Percentiles rank a stretch among this genome's conserved stretches.
phyloP scores from a whole-genome alignment of 2,797 vertebrate genomes.

The Anisognathus igniventris region DNA sequence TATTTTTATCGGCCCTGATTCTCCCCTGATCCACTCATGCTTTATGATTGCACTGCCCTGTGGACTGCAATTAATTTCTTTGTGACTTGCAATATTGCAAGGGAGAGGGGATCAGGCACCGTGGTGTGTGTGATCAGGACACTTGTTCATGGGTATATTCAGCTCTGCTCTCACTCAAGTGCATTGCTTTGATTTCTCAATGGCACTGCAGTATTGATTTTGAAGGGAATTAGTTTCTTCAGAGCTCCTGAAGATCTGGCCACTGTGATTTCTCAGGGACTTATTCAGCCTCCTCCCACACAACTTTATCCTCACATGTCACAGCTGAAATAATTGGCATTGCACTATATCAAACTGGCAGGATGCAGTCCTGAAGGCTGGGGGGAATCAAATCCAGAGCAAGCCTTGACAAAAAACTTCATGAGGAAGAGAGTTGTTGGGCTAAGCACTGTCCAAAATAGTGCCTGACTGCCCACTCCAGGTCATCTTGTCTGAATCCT shows the following conservation, averaged over 20 bases:
- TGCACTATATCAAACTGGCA: not conserved
- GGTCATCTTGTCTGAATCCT: not conserved
- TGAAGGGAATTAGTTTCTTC: slow-evolving; percentile 60
- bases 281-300: slow-evolving; percentile 3
- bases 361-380: not conserved
- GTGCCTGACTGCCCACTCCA: not conserved
- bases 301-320: slow-evolving; percentile 45
- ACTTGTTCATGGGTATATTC: slow-evolving; percentile 5
- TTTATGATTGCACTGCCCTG: not conserved
- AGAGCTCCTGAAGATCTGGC: slow-evolving; percentile 36
- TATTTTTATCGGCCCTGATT: not conserved
- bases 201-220: slow-evolving; percentile 59
- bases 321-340: slow-evolving; percentile 50
- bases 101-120: not conserved
- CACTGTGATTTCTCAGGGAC: slow-evolving; percentile 20
- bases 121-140: not conserved
- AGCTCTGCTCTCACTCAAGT: not conserved
- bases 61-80: slow-evolving; percentile 45
- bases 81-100: not conserved
- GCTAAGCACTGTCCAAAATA: not conserved
- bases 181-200: slow-evolving; percentile 52
- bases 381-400: not conserved
- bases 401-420: not conserved
- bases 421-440: not conserved
- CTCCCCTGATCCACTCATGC: not conserved